Evolutionary conservation across 2,888 invertebrate genomes (phyloP), one percentile per base, ranked within the genome.

Genomic region (Carterocephalus palaemon): DNA sequence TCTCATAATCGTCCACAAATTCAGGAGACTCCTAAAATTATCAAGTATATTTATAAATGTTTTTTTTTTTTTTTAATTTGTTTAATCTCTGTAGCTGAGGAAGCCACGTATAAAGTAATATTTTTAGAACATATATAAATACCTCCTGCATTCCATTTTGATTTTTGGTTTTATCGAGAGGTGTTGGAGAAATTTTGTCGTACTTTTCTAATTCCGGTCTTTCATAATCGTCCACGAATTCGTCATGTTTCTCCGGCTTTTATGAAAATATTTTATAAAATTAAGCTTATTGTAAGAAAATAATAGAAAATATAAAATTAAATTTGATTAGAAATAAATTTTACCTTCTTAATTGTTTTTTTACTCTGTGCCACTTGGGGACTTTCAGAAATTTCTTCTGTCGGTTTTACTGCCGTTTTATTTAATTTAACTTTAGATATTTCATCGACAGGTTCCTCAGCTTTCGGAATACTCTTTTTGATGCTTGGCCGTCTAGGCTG

Each of bases 151-250:
- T 67, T 46, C 84, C 84, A 47, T 85, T 86, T 67, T 82, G 76
- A 60, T 80, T 83, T 72, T 83, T 85, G 28, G 64, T 63, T 53
- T 67, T 84, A 54, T 85, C 85, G 17, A 61, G 60, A 24, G 81
- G 68, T 31, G 85, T 78, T 34, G 86, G 86, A 56, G 84, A 75
- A 24, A 87, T 50, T 72, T 90, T 90, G 63, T 92, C 90, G 61
- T 91, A 92, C 75, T 90, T 91, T 65, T 93, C 92, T 46, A 93
- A 81, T 16, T 90, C 90, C 0, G 93, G 90, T 52, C 92, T 88
- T 67, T 94, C 93, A 64, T 94, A 94, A 75, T 94, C 93, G 24
- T 92, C 91, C 42, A 89, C 82, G 38, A 88, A 84, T 52, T 90
- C 90, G 52, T 84, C 79, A 32, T 84, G 77, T 55, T 88, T 87